Conservation (phyloP, 2,888 invertebrate species). For the Euclidia mi region DNA sequence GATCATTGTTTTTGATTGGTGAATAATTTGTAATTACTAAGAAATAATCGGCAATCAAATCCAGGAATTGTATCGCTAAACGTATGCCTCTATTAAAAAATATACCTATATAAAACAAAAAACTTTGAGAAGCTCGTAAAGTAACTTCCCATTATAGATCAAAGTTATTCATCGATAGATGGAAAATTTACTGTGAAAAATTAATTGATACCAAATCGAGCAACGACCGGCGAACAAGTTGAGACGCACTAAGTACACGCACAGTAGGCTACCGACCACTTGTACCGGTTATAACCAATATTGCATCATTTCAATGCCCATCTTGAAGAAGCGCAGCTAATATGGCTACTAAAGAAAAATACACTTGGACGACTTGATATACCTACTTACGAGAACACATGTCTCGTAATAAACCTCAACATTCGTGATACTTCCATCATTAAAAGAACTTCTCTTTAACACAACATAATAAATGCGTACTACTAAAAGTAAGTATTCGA, state of each 20-base stretch:
- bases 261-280: conserved; percentile 35
- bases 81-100: no score
- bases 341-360: not conserved
- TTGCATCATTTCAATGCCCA: conserved; percentile 4
- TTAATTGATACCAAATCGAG: conserved; percentile 61
- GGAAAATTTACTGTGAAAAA: conserved; percentile 53
- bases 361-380: not conserved
- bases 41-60: no score
- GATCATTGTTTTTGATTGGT: no score
- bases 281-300: conserved; percentile 34
- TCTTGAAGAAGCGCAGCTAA: conserved; percentile 3
- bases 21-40: no score
- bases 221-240: conserved; percentile 30
- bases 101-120: no score
- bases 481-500: conserved; percentile 1
- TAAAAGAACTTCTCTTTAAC: conserved; percentile 3
- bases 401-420: no score
- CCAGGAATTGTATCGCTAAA: no score
- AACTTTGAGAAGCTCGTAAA: conserved; percentile 8
- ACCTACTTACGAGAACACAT: not conserved
- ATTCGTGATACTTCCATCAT: no score
- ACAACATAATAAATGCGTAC: conserved; percentile 6
- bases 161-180: conserved; percentile 40
- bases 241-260: conserved; percentile 22
- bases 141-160: conserved; percentile 37